Evolutionary conservation across 2,888 invertebrate genomes (phyloP), one percentile per base, ranked within the genome.

Genomic region (Agrochola litura): DNA sequence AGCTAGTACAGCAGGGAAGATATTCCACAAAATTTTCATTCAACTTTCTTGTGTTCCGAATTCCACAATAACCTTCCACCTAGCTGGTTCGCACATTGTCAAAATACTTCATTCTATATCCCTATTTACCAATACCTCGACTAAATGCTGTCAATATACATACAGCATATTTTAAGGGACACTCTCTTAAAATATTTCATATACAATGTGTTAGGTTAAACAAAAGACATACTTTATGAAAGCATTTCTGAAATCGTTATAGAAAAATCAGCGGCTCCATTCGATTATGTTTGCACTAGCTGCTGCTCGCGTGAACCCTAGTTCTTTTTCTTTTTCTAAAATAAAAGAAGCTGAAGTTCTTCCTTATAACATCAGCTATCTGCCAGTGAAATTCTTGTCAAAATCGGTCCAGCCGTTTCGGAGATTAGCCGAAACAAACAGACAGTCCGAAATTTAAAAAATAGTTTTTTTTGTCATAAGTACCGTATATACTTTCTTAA

Each of bases 31-130:
- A 46, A 67, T 74, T 73, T 79, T 52, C 52, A 41, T 61, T 71
- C 70, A 60, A 72, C 65, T 82, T 73, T 66, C 30, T 70, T 77
- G 72, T 73, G 64, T 60, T 41, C 22, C 77, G n/a, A 64, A 79
- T 75, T 68, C 83, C 76, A 68, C 83, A 81, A 82, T 77, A 83
- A 69, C 41, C 67, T 77, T 83, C 43, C 63, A n/a, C 67, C 25
- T 79, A 83, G 73, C 80, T 77, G 76, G 81, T 77, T 66, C 49
- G 1, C 30, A 58, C 78, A 68, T 74, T 73, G 49, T 52, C 74
- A 41, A 76, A 85, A 82, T 75, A 67, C 49, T 73, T 72, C 8
- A 63, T 54, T 58, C 0, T 14, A 52, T 79, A 61, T 58, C 43
- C 64, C 30, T 63, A 49, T 77, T 66, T 70, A 61, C 63, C 54